These are phyloP conservation scores for Rousettus leschenaultii DNA, from an alignment of 2,113 vertebrate genomes.

Conservation along the genomic window DNA sequence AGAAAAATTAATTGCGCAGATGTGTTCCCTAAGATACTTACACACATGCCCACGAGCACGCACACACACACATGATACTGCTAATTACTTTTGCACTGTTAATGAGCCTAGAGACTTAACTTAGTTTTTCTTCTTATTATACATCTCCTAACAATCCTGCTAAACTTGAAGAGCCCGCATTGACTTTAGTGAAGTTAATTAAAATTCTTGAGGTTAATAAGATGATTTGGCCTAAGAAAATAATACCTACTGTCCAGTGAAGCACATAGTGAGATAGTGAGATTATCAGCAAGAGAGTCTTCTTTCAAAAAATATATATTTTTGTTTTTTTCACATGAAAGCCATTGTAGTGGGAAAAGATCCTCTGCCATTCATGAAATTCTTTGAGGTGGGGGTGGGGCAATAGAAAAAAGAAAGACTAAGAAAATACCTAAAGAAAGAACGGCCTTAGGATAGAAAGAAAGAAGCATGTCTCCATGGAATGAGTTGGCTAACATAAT, in stretches of 20 bases:
- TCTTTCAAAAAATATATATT: constrained; percentile 14
- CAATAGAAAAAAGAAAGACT: neutral
- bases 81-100: constrained; percentile 77
- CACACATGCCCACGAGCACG: neutral
- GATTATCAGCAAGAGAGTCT: constrained; percentile 44
- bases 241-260: constrained; percentile 59
- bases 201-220: constrained; percentile 81
- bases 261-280: neutral
- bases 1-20: constrained; percentile 64
- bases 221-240: constrained; percentile 76
- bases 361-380: neutral
- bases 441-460: neutral
- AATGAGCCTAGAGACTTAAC: constrained; percentile 73
- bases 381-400: neutral
- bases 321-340: constrained; percentile 20
- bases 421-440: constrained; percentile 1
- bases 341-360: neutral
- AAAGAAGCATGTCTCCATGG: neutral
- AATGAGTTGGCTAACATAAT: neutral
- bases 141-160: constrained; percentile 67
- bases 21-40: constrained; percentile 51
- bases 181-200: constrained; percentile 80
- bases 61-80: neutral
- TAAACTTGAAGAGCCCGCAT: constrained; percentile 62
- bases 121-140: constrained; percentile 67